Percentiles rank a stretch among this genome's conserved stretches.
These are phyloP conservation scores for Eulemur rubriventer DNA, from an alignment of 2,797 vertebrate species.

Conservation along the genomic window DNA sequence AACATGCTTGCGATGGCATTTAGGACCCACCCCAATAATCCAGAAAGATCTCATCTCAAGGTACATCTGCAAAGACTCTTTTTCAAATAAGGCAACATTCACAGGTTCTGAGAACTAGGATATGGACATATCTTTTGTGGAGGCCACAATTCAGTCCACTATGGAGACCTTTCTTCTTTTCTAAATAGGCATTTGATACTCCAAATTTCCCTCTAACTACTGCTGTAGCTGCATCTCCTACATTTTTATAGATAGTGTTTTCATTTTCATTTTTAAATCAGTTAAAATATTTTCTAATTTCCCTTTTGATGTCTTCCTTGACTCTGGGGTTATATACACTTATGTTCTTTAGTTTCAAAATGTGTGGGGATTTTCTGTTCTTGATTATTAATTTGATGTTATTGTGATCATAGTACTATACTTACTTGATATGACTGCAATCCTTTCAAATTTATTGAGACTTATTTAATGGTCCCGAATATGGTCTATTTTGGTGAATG, in stretches of 20 bases:
- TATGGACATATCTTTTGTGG: neutral
- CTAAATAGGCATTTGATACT: neutral
- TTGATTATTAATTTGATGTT: neutral
- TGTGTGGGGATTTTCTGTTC: neutral
- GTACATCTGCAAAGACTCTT: neutral
- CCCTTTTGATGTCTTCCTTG: neutral
- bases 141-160: neutral
- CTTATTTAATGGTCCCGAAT: neutral
- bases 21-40: neutral
- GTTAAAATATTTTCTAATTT: slow-evolving; percentile 27
- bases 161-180: neutral
- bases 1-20: neutral
- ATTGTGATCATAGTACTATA: neutral
- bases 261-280: neutral
- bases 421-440: neutral
- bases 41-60: neutral
- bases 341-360: slow-evolving; percentile 5
- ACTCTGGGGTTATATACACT: neutral
- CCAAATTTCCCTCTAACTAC: neutral
- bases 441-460: neutral
- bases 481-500: neutral
- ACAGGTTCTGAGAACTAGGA: neutral
- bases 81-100: neutral
- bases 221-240: neutral
- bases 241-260: neutral